phyloP scores from a whole-genome alignment of 2,113 vertebrate species.

The Daphoenositta chrysoptera region DNA sequence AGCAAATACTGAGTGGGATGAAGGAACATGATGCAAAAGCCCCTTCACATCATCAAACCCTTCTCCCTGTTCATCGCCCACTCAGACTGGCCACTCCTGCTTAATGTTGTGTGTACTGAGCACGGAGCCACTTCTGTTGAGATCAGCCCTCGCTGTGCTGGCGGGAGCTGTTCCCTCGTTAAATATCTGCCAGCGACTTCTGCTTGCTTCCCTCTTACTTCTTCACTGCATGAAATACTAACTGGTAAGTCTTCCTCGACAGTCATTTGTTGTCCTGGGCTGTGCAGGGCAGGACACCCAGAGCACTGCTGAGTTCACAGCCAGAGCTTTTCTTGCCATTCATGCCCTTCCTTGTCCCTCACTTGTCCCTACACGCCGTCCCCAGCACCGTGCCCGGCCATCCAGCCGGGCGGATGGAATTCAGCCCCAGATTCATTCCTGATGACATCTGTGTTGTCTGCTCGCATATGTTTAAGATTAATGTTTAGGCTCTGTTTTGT shows the following conservation, averaged over 20 bases:
- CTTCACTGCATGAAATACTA: neutral
- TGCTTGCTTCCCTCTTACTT: neutral
- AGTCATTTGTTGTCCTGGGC: neutral
- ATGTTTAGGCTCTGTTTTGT: neutral
- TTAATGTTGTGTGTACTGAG: neutral
- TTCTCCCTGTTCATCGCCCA: neutral
- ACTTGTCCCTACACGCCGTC: neutral
- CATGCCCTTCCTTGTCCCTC: neutral
- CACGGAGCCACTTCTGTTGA: neutral
- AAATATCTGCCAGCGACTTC: rapidly evolving
- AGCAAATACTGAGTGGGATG: neutral
- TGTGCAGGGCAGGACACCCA: neutral
- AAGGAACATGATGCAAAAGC: neutral
- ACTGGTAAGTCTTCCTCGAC: neutral
- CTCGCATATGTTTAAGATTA: neutral
- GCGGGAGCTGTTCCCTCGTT: neutral
- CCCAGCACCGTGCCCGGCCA: neutral
- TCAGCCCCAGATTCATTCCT: neutral
- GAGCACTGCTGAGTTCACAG: neutral
- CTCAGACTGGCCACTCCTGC: neutral
- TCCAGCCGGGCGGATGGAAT: neutral
- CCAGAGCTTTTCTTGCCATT: neutral
- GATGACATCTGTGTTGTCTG: neutral
- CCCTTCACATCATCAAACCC: neutral
- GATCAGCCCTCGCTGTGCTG: neutral